These are phyloP conservation scores for Hydrozoanthus gracilis DNA, from an alignment of 92 coral and sea anemone species.

Conservation along the genomic window DNA sequence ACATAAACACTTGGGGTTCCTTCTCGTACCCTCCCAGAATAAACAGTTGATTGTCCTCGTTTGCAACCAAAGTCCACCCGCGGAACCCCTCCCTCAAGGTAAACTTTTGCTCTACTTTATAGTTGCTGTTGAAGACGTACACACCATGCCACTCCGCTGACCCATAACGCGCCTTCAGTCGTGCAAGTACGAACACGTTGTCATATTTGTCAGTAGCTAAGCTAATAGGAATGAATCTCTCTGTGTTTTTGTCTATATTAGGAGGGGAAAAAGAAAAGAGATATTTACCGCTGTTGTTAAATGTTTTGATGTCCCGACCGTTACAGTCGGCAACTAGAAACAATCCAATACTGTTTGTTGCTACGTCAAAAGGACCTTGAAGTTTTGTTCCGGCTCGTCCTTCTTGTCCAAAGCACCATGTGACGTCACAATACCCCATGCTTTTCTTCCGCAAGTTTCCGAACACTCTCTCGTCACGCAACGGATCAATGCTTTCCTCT, in stretches of 20 bases:
- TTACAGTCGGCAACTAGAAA: constrained; percentile 49
- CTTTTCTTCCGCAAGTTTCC: constrained; percentile 41
- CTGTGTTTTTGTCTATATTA: constrained; percentile 36
- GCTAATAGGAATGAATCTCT: constrained; percentile 28
- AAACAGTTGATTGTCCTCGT: constrained; percentile 20
- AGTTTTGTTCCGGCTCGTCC: constrained; percentile 43
- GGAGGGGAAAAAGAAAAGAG: constrained; percentile 44
- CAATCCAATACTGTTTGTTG: constrained; percentile 39
- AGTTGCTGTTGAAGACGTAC: constrained; percentile 30
- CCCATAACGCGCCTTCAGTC: constrained; percentile 40
- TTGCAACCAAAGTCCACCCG: constrained; percentile 39
- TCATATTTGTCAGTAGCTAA: constrained; percentile 49
- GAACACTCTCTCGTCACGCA: constrained; percentile 53
- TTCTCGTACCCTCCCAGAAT: constrained; percentile 34
- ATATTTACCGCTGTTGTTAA: constrained; percentile 40
- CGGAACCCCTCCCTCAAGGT: constrained; percentile 44
- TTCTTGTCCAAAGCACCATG: constrained; percentile 56
- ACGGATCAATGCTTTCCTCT: constrained; percentile 42
- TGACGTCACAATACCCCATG: constrained; percentile 33
- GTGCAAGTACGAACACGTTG: constrained; percentile 45
- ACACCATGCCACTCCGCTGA: constrained; percentile 50
- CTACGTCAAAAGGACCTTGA: constrained; percentile 35
- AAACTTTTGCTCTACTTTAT: constrained; percentile 38
- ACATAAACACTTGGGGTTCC: constrained; percentile 41
- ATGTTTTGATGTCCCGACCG: constrained; percentile 43